Base-by-base conservation (phyloP, 2,113 vertebrate species). In the Mastomys natalensis region DNA sequence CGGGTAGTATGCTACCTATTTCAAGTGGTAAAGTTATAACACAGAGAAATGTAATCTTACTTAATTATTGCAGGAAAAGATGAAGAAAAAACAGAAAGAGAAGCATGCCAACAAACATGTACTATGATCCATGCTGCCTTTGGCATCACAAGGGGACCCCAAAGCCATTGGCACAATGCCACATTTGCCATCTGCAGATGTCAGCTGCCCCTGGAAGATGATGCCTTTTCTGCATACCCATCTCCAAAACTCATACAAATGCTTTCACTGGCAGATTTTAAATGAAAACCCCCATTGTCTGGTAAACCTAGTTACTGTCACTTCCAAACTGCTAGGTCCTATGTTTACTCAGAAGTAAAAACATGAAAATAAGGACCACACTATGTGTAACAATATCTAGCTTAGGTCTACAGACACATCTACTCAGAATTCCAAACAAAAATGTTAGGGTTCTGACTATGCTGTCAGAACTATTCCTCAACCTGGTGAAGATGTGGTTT, bases 191-290 rank as follows among this genome's bases (percentile, higher is more conserved):
- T 94, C 93, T 91, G 95, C 78, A 93, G 87, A 40, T 2, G 11
- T 53, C 91, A 97, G 89, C 91, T 97, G 89, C 66, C 88, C 77
- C 87, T 53, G 16, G 74, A 64, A 37, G 91, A 77, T 13, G 64
- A 48, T 15, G 40, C 19, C 31, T 53, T 66, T 74, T 74, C 86
- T 90, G 8, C 11, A 68, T 34, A 53, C 43, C 84, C 6, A 40
- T 9, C 53, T 89, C 55, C 91, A 93, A 89, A 55, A 5, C 66
- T 80, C 72, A 37, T 43, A 94, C 60, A 94, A 91, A 93, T 84
- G 87, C 26, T 55, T 93, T 81, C 17, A 51, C 0, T 91, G 85
- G 62, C 43, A 96, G 29, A 72, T 72, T 34, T 94, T 78, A 93
- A 94, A 88, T 8, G 22, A 87, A 62, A 92, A 86, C 78, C 45